Evolutionary conservation across 2,113 vertebrate genomes (phyloP).

Genomic region (Anser brachyrhynchus): DNA sequence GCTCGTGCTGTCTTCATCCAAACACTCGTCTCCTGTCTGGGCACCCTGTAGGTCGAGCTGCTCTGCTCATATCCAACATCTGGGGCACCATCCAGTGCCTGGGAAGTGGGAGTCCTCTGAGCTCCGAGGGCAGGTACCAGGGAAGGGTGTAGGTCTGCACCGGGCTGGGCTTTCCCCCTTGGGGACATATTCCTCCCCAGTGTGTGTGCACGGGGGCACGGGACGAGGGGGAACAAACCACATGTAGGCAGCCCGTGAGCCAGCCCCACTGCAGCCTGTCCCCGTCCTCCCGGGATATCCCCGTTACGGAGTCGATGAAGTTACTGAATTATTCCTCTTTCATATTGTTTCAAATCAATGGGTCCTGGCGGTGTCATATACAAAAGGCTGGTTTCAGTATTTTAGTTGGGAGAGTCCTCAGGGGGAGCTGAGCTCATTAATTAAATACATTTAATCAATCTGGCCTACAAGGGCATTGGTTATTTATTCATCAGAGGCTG

Average conservation of each 20-base stretch:
- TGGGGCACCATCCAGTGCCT: background rate
- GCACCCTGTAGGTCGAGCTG: background rate
- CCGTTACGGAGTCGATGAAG: background rate
- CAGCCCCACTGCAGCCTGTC: background rate
- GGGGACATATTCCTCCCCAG: background rate
- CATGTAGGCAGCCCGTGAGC: background rate
- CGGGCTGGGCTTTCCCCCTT: background rate
- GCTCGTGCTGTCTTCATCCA: background rate
- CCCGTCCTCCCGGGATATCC: background rate
- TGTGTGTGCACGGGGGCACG: background rate
- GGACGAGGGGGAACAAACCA: background rate
- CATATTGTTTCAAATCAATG: slow-evolving; percentile 14
- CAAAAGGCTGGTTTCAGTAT: slow-evolving; percentile 28
- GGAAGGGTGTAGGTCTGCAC: rapidly evolving
- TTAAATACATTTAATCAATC: slow-evolving; percentile 70
- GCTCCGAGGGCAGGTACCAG: rapidly evolving
- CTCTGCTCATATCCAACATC: too few species aligned
- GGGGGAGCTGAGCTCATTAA: slow-evolving; percentile 52
- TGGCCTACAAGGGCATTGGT: slow-evolving; percentile 53
- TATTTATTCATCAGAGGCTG: slow-evolving; percentile 62
- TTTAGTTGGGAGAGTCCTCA: slow-evolving; percentile 19
- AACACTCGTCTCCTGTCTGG: background rate
- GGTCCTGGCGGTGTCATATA: background rate
- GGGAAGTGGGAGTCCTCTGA: rapidly evolving
- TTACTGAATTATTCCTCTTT: slow-evolving; percentile 7